Evolutionary conservation across 2,797 vertebrate species (phyloP), one percentile per base, ranked within the genome.

Genomic region (Pogonophryne albipinna): DNA sequence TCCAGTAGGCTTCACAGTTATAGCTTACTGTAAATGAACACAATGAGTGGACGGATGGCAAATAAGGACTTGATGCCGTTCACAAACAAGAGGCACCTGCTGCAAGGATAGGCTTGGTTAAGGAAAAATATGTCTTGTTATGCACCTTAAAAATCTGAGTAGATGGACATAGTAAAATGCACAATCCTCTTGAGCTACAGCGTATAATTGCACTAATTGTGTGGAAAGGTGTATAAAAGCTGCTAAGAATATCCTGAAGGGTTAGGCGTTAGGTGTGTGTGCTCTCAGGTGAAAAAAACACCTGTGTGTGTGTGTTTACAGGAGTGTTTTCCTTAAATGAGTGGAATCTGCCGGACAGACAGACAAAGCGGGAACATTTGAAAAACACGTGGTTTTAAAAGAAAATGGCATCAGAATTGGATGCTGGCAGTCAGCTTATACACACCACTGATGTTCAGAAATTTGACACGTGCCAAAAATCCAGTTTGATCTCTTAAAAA

Each of bases 31-130:
- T 57, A 67, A 78, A 75, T 58, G 20, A 79, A 59, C 0, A 59
- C 79, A 73, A 61, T 47, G 62, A 74, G 67, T 68, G 87, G 85
- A 91, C 71, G 76, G 91, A 87, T 60, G 73, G 72, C 60, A 55
- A 71, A 67, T 65, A 74, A 80, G 47, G 66, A 83, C 68, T 71
- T 52, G 71, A 78, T 80, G 73, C 62, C 47, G 19, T 77, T 93
- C 90, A 94, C 92, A 94, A 95, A 95, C 95, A 92, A 94, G 93
- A 94, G 94, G 96, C 94, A 96, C 94, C 95, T 93, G 95, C 92
- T 92, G 95, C 95, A 92, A 94, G 93, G 83, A 79, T 67, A 89
- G 68, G 83, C 72, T 78, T 82, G 4, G 60, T 71, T 64, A 72
- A 76, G 60, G 78, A 65, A 71, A 64, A 17, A 4, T 14, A 57